These are phyloP conservation scores for Bergia puertoricense DNA, from an alignment of 92 coral and sea anemone genomes.

Conservation along the genomic window DNA sequence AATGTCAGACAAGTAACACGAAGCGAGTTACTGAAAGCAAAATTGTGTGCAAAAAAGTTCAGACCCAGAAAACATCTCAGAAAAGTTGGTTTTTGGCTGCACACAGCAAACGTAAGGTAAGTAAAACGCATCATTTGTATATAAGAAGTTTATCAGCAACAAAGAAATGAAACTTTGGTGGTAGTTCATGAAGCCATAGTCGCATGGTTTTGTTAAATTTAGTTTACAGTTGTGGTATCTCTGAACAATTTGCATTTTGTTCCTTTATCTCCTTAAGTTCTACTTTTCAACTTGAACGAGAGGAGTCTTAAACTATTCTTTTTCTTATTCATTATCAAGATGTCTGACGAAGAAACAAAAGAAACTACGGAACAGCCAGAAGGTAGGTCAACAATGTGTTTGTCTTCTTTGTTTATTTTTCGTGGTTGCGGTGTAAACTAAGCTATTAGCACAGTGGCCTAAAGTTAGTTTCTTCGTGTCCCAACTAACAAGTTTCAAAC, in stretches of 20 bases:
- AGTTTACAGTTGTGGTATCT: not conserved
- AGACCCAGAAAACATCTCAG: not conserved
- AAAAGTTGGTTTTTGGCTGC: not conserved
- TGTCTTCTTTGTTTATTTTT: not conserved
- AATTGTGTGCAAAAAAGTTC: not conserved
- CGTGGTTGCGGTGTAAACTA: not conserved
- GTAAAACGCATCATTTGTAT: not conserved
- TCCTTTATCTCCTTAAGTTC: not conserved
- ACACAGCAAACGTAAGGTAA: not conserved
- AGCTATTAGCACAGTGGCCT: conserved; percentile 6
- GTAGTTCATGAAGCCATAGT: not conserved
- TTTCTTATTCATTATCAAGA: not conserved
- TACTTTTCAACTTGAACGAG: not conserved
- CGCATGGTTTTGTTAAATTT: too few species aligned
- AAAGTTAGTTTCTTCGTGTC: not conserved
- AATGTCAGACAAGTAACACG: not conserved
- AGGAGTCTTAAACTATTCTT: not conserved
- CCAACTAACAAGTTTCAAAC: not conserved
- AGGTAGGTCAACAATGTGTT: not conserved
- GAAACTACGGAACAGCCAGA: not conserved
- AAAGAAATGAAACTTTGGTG: too few species aligned
- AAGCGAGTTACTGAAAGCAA: not conserved
- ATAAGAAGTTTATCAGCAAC: not conserved
- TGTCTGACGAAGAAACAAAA: conserved; percentile 33
- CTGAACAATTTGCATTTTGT: not conserved